Percentiles rank a stretch among this genome's conserved stretches.
Evolutionary conservation across 2,797 vertebrate species (phyloP).

Genomic region (Natrix natrix): DNA sequence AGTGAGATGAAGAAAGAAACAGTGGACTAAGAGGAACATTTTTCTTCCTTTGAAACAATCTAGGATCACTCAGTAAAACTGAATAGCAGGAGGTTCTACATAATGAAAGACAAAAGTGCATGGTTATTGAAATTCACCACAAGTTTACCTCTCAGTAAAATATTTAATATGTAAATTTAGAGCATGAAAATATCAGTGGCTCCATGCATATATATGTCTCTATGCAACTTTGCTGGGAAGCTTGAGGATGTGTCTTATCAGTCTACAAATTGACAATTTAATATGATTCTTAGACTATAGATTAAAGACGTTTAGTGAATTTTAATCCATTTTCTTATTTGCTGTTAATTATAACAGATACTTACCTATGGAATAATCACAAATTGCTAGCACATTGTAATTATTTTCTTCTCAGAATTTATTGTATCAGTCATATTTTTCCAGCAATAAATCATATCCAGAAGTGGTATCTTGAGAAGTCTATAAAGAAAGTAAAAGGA

Average conservation of each 20-base stretch:
- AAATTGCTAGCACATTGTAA: not conserved
- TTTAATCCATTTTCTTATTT: not conserved
- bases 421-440: not conserved
- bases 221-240: not conserved
- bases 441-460: not conserved
- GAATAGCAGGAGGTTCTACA: not conserved
- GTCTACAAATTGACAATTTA: not conserved
- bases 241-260: not conserved
- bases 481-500: not conserved
- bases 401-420: not conserved
- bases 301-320: not conserved
- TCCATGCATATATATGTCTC: not conserved
- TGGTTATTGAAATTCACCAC: not conserved
- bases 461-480: not conserved
- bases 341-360: not conserved
- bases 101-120: not conserved
- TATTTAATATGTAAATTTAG: not conserved
- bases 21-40: not conserved
- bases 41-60: not conserved
- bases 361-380: not conserved
- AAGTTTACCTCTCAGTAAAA: not conserved
- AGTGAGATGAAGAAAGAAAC: not conserved
- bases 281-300: not conserved
- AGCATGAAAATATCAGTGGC: not conserved
- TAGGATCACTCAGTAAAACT: not conserved